Evolutionary conservation across 2,888 invertebrate species (phyloP).

Genomic region (Deilephila elpenor): DNA sequence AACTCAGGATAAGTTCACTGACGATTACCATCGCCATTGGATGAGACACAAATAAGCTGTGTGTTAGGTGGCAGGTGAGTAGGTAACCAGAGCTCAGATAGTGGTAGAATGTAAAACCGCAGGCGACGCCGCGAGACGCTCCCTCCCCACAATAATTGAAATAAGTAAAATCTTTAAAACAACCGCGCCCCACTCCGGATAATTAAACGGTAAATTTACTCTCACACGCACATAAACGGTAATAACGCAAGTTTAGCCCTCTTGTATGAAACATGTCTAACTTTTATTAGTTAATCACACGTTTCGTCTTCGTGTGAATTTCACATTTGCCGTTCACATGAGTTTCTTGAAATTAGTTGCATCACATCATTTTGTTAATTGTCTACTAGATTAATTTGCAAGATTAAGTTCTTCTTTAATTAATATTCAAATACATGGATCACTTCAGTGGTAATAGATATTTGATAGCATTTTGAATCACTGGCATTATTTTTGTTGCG

Average conservation of each 20-base stretch:
- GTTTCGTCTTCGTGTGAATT: slow-evolving; percentile 44
- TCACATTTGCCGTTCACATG: slow-evolving; percentile 39
- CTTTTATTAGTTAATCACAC: slow-evolving; percentile 70
- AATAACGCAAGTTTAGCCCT: slow-evolving; percentile 68
- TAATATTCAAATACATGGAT: background rate
- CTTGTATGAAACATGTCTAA: slow-evolving; percentile 61
- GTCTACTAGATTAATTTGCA: background rate
- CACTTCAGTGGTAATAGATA: background rate
- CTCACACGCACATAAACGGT: slow-evolving; percentile 62
- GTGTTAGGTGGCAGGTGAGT: background rate
- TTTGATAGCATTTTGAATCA: no score
- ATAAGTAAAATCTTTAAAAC: slow-evolving; percentile 48
- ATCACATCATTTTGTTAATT: background rate
- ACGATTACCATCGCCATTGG: no score
- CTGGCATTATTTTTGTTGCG: background rate
- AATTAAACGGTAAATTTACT: slow-evolving; percentile 67
- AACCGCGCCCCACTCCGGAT: slow-evolving; percentile 47
- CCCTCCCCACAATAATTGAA: slow-evolving; percentile 40
- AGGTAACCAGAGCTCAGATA: background rate
- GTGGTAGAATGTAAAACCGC: slow-evolving; percentile 29
- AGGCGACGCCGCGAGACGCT: slow-evolving; percentile 14
- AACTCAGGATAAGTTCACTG: no score
- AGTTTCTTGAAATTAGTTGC: slow-evolving; percentile 18
- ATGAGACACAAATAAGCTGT: background rate
- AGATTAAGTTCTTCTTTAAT: background rate